These are phyloP conservation scores for Cochlearius cochlearius DNA, from an alignment of 2,113 vertebrate species.

Conservation along the genomic window DNA sequence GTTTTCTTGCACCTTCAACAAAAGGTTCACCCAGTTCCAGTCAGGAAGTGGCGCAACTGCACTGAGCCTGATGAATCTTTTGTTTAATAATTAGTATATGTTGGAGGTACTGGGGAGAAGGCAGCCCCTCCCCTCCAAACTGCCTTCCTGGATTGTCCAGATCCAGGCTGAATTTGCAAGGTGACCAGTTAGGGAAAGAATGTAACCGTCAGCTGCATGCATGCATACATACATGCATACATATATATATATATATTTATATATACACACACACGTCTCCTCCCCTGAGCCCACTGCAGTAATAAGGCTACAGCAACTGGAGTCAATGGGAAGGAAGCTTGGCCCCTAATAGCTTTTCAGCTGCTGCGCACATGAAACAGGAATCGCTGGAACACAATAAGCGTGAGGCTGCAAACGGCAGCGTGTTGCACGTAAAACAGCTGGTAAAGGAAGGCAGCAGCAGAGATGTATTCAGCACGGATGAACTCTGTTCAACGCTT, in stretches of 20 bases:
- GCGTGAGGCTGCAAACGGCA: background rate
- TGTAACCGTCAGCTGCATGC: accelerated
- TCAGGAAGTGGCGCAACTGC: background rate
- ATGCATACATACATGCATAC: background rate
- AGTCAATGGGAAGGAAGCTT: background rate
- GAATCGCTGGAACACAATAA: background rate
- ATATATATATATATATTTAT: too few relatives aligned
- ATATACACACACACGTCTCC: background rate
- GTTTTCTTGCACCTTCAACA: background rate
- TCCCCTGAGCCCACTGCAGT: background rate
- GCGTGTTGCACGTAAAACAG: background rate
- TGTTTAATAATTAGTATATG: background rate
- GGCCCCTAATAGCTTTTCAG: background rate
- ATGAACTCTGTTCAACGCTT: background rate
- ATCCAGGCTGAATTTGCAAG: background rate
- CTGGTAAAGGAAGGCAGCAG: background rate
- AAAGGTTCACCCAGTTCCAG: background rate
- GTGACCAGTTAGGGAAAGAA: background rate
- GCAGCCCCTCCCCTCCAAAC: too few relatives aligned
- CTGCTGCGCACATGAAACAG: accelerated
- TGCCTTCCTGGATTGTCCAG: background rate
- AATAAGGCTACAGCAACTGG: background rate
- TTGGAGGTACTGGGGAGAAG: background rate
- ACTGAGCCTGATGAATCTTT: background rate
- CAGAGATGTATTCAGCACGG: background rate